These are phyloP conservation scores for Seira sanloemensis DNA, from an alignment of 2,888 invertebrate species.

Conservation along the genomic window DNA sequence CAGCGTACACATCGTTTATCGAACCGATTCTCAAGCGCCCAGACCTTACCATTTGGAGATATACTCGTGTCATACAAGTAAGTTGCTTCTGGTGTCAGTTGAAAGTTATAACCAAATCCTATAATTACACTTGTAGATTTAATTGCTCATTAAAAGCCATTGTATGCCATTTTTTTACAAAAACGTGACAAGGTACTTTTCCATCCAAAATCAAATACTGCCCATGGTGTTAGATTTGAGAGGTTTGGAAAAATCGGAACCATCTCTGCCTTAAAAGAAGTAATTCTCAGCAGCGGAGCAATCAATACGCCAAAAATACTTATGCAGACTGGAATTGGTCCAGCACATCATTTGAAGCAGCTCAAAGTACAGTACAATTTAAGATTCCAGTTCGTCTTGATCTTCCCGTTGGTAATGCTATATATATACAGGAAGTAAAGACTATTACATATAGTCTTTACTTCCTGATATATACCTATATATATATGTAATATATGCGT, in stretches of 20 bases:
- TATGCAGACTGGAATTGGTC: slow-evolving; percentile 47
- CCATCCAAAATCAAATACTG: too few relatives aligned
- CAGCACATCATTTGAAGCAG: slow-evolving; percentile 31
- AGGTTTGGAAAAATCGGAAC: too few relatives aligned
- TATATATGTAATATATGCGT: too few relatives aligned
- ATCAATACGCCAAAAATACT: slow-evolving; percentile 48
- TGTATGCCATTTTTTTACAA: slow-evolving; percentile 43
- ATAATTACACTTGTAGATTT: neutral
- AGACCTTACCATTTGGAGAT: slow-evolving; percentile 48
- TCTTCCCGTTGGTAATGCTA: too few relatives aligned
- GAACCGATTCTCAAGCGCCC: slow-evolving; percentile 35
- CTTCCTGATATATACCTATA: too few relatives aligned
- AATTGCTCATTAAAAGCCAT: slow-evolving; percentile 15
- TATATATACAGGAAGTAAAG: too few relatives aligned
- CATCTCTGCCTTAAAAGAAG: slow-evolving; percentile 34
- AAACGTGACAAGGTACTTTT: slow-evolving; percentile 24
- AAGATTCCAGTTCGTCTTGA: too few relatives aligned
- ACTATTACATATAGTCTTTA: too few relatives aligned
- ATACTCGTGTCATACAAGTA: slow-evolving; percentile 54
- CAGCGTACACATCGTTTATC: slow-evolving; percentile 59
- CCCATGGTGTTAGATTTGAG: too few relatives aligned
- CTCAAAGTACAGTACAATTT: too few relatives aligned
- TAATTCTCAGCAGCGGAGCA: slow-evolving; percentile 42
- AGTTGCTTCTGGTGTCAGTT: neutral
- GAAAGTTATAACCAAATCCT: neutral